Percentiles rank a stretch among this genome's conserved stretches.
These are phyloP conservation scores for Dicycla oo DNA, from an alignment of 2,888 invertebrate genomes.

Conservation along the genomic window DNA sequence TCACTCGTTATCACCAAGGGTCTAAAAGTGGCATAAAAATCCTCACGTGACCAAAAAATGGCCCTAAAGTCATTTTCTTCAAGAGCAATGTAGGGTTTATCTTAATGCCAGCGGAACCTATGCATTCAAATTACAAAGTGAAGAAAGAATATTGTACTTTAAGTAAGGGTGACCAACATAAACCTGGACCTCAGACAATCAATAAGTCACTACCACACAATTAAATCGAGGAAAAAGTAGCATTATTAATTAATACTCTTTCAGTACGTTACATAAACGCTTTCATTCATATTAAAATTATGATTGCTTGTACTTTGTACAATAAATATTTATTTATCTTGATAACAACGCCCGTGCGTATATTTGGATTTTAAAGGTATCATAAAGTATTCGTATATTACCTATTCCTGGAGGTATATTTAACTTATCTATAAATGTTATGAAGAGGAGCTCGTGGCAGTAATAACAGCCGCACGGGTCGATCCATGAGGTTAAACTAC, in stretches of 20 bases:
- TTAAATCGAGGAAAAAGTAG: not conserved
- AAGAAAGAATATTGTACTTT: not conserved
- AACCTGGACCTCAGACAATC: not conserved
- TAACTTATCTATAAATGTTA: not conserved
- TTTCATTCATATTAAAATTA: slow-evolving; percentile 16
- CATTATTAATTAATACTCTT: slow-evolving; percentile 4
- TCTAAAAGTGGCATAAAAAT: too few species aligned
- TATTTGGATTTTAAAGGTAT: not conserved
- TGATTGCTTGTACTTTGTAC: slow-evolving; percentile 4
- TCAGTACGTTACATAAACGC: not conserved
- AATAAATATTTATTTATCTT: slow-evolving; percentile 3
- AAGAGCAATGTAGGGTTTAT: not conserved
- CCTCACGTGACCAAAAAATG: too few species aligned
- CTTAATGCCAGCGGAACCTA: not conserved
- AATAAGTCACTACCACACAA: too few species aligned
- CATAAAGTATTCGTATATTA: not conserved
- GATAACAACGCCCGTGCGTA: slow-evolving; percentile 11
- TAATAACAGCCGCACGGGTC: too few species aligned
- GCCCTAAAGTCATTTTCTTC: not conserved
- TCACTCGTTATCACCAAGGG: too few species aligned
- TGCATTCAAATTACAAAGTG: too few species aligned
- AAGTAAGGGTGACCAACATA: not conserved
- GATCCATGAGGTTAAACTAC: too few species aligned
- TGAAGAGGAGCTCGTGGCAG: too few species aligned
- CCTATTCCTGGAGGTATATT: not conserved